phyloP scores from a whole-genome alignment of 2,113 vertebrate genomes.

The Eurypyga helias region DNA sequence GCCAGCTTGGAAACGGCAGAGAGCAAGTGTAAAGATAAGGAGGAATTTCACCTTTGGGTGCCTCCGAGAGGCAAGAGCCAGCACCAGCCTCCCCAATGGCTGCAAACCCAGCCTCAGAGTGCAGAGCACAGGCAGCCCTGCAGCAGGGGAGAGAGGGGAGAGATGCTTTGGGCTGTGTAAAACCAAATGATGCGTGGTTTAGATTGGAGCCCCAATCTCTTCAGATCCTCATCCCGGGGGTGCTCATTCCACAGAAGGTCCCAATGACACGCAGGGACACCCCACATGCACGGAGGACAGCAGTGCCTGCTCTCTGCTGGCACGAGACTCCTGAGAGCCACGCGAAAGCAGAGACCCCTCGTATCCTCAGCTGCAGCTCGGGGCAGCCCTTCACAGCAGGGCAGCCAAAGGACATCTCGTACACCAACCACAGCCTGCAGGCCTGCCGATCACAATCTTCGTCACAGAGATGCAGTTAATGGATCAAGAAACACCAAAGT shows the following conservation, averaged over 20 bases:
- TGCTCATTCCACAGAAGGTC: background rate
- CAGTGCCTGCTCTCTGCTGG: rapidly evolving
- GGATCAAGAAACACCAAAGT: background rate
- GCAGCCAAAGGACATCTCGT: background rate
- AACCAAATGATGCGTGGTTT: rapidly evolving
- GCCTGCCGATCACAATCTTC: background rate
- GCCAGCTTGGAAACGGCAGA: background rate
- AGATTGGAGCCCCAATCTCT: rapidly evolving
- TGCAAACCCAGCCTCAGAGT: background rate
- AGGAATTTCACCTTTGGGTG: background rate
- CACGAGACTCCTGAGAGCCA: background rate
- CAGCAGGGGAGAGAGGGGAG: rapidly evolving
- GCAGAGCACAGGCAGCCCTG: background rate
- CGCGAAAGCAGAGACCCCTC: background rate
- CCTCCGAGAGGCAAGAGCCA: background rate
- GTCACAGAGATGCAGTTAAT: background rate
- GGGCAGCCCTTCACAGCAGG: background rate
- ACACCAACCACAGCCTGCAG: background rate
- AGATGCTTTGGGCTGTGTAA: background rate
- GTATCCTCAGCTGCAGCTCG: rapidly evolving
- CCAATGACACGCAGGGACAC: background rate
- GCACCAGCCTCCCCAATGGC: rapidly evolving
- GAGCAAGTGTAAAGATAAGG: background rate
- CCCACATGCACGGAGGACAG: rapidly evolving
- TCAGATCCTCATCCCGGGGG: background rate